Evolutionary conservation across 2,888 invertebrate species (phyloP).

Genomic region (Acanthococcus lagerstroemiae): DNA sequence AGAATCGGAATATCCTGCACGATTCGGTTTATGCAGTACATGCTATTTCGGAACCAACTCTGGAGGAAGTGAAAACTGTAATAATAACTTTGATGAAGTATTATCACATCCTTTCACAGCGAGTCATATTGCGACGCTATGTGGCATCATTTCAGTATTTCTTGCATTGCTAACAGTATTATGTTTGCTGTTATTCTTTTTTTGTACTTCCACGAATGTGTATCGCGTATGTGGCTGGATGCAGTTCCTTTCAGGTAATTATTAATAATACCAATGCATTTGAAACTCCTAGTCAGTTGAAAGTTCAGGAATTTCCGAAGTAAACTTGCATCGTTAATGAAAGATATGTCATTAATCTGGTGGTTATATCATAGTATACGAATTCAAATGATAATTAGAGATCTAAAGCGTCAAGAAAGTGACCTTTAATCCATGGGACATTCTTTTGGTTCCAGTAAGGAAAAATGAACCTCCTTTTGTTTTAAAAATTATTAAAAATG

Average conservation of each 20-base stretch:
- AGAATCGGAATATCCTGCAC: constrained; percentile 75
- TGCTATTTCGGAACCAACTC: constrained; percentile 57
- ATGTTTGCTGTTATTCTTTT: constrained; percentile 83
- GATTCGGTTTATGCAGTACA: constrained; percentile 84
- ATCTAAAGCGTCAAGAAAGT: too few species aligned
- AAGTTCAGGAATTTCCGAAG: too few species aligned
- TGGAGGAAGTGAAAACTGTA: constrained; percentile 69
- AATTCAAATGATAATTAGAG: too few species aligned
- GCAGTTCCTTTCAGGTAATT: constrained; percentile 85
- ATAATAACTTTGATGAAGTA: constrained; percentile 73
- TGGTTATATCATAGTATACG: too few species aligned
- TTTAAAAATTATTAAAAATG: too few species aligned
- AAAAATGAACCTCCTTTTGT: too few species aligned
- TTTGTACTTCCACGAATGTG: constrained; percentile 82
- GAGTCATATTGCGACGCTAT: constrained; percentile 77
- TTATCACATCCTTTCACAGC: constrained; percentile 69
- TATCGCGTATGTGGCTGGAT: constrained; percentile 91
- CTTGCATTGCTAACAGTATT: constrained; percentile 77
- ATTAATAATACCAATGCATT: too few species aligned
- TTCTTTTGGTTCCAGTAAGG: too few species aligned
- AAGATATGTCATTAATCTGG: too few species aligned
- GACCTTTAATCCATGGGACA: too few species aligned
- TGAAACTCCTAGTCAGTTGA: too few species aligned
- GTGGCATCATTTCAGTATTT: constrained; percentile 75
- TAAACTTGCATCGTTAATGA: too few species aligned